Conservation (phyloP, 1,140 invertebrate genomes). For the Tetramorium simillimum region DNA sequence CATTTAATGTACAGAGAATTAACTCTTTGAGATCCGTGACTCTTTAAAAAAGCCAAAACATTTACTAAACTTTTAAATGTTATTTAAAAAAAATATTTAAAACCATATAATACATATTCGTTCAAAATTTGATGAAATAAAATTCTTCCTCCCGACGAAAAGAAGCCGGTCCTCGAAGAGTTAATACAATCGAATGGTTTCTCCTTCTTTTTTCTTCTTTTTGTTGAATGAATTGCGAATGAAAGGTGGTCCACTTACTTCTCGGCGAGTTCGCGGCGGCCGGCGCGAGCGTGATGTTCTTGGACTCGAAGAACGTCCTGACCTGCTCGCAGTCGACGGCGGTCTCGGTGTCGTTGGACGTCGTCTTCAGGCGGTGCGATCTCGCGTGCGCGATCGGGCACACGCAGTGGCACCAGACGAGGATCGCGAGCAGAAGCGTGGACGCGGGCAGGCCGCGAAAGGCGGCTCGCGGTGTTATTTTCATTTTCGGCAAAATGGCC, state of each 20-base stretch:
- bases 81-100: too few relatives aligned
- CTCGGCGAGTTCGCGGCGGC: slow-evolving; percentile 20
- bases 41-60: too few relatives aligned
- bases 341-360: slow-evolving; percentile 56
- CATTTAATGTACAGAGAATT: background rate
- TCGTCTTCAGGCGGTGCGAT: slow-evolving; percentile 67
- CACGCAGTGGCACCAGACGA: slow-evolving; percentile 56
- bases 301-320: slow-evolving; percentile 75
- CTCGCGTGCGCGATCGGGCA: slow-evolving; percentile 34
- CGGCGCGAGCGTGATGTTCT: slow-evolving; percentile 72
- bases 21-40: too few relatives aligned
- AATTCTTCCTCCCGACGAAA: too few relatives aligned
- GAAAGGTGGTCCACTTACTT: slow-evolving; percentile 56
- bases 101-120: too few relatives aligned
- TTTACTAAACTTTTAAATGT: too few relatives aligned
- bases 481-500: slow-evolving; percentile 68
- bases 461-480: slow-evolving; percentile 59
- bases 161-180: too few relatives aligned
- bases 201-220: background rate
- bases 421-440: slow-evolving; percentile 39
- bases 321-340: slow-evolving; percentile 73
- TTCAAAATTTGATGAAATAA: too few relatives aligned
- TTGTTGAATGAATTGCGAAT: background rate
- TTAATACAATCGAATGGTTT: too few relatives aligned
- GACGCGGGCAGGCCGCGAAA: slow-evolving; percentile 3